Base-by-base conservation (phyloP, 2,797 vertebrate species). In the Propithecus perrieri region DNA sequence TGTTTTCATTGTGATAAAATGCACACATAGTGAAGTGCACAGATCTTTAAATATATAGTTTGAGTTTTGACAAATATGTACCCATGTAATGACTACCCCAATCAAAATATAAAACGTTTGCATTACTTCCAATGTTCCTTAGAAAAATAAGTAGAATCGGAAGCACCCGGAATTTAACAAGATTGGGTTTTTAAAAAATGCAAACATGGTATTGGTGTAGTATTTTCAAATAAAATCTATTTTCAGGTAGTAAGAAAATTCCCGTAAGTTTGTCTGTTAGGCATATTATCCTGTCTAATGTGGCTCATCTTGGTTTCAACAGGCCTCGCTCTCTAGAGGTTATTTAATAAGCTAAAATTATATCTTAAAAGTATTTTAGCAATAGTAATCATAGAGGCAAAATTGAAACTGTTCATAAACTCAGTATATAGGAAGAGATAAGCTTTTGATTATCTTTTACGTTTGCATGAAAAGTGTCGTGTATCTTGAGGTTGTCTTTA, bases 311-410 rank as follows among this genome's bases (percentile, higher is more conserved):
- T 63, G 30, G 84, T 26, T 75, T 96, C 24, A 83, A 61, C 28
- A 76, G 43, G 41, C 43, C 20, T 91, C 35, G 43, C 35, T 83
- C 53, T 83, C 26, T 65, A 87, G 83, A 76, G 43, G 24, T 71
- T 96, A 80, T 46, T 80, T 84, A 93, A 46, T 83, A 83, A 88
- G 57, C 57, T 88, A 57, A 88, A 92, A 30, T 61, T 71, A 59
- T 61, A 9, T 78, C 26, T 78, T 59, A 59, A 85, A 85, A 38
- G 57, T 85, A n/a, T 85, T 74, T 90, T 80, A 90, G 91, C 12
- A 85, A 38, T 57, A 72, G 59, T 92, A 63, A 69, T 76, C 38
- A 59, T 22, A 24, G 14, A 86, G 63, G 26, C 14, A 65, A 55
- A 84, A 78, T 85, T 24, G 17, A 75, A 35, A 38, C 26, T 89